phyloP scores from a whole-genome alignment of 2,113 vertebrate genomes.

The Thinocorus orbignyianus region DNA sequence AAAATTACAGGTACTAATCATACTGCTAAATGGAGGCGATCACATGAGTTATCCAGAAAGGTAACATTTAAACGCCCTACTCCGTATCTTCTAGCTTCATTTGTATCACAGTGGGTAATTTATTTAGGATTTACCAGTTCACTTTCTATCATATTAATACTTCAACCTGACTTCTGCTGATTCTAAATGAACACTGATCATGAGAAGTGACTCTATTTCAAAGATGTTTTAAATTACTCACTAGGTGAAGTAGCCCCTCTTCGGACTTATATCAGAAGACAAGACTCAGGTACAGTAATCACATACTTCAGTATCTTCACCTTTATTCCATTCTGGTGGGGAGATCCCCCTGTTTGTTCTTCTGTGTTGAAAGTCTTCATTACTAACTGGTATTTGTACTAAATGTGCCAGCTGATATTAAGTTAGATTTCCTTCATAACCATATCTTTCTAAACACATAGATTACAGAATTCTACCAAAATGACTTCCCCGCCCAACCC shows the following conservation, averaged over 20 bases:
- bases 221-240: background rate
- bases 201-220: background rate
- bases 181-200: background rate
- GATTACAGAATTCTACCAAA: background rate
- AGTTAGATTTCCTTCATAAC: background rate
- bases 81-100: background rate
- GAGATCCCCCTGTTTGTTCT: background rate
- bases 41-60: background rate
- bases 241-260: background rate
- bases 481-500: no score
- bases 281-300: background rate
- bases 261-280: background rate
- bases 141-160: background rate
- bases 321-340: background rate
- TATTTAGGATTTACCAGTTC: background rate
- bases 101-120: background rate
- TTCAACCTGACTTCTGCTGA: background rate
- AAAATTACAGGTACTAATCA: background rate
- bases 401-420: background rate
- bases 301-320: background rate
- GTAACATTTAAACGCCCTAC: background rate
- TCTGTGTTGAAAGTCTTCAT: background rate
- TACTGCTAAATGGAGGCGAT: background rate
- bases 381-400: background rate
- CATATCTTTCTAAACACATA: background rate